Evolutionary conservation across 1,140 invertebrate species (phyloP), one percentile per base, ranked within the genome.

Genomic region (Scylla paramamosain): DNA sequence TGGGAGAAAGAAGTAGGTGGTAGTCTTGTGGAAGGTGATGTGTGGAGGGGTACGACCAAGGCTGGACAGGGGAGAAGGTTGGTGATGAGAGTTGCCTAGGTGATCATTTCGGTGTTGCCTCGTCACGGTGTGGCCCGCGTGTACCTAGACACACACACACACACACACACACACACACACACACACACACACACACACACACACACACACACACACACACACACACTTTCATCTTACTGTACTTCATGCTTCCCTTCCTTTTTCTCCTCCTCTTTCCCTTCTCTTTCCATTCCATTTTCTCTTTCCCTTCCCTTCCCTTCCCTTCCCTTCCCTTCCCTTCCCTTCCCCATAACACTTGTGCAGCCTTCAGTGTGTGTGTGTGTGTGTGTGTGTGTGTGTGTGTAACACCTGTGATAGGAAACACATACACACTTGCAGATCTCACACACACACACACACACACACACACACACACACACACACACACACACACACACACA

Each of bases 121-220:
- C 39, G 39, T 39, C 39, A 39, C 39, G 6, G n/a, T n/a, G n/a
- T n/a, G n/a, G n/a, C n/a, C n/a, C n/a, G n/a, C n/a, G n/a, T n/a
- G n/a, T n/a, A n/a, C n/a, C n/a, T 6, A 90, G 32, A 90, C 88
- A 90, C 88, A 90, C 88, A 90, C 88, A 48, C 88, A 90, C 88
- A 90, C 88, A 90, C 88, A 90, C 88, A 90, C 88, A 90, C 88
- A 90, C 88, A 90, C 88, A 90, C 88, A 48, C 88, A 90, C 88
- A 90, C 88, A 90, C 45, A 90, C 88, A 90, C 45, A 90, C 88
- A 90, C 45, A 52, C 45, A 90, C 88, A 90, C 88, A 90, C 88
- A 90, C 45, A 52, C 88, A 90, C 32, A 52, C 88, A 90, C 45
- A 90, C 88, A 90, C 45, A 90, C 88, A 90, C 88, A 46, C 39